Percentiles rank a stretch among this genome's conserved stretches.
These are phyloP conservation scores for Sphecodes monilicornis DNA, from an alignment of 2,888 invertebrate species.

Conservation along the genomic window DNA sequence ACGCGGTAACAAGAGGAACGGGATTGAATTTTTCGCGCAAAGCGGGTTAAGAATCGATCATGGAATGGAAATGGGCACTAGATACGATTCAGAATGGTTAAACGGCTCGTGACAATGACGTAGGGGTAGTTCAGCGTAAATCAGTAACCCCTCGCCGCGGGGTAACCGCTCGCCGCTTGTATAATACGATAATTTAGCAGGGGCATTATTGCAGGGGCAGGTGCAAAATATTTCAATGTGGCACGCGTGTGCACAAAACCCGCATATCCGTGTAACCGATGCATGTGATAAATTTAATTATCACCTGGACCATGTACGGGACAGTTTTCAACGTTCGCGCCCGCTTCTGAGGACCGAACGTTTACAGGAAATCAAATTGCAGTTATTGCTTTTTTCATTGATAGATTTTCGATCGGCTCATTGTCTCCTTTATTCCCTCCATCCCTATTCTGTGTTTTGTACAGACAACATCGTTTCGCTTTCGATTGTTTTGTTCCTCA, in stretches of 20 bases:
- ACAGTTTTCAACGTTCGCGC: background rate
- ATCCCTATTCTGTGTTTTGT: background rate
- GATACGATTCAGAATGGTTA: constrained; percentile 53
- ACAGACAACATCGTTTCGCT: background rate
- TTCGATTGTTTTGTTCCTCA: constrained; percentile 4
- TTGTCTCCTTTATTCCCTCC: constrained; percentile 12
- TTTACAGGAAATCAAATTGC: constrained; percentile 9
- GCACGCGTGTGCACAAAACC: constrained; percentile 29
- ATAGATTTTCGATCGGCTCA: background rate
- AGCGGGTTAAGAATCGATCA: constrained; percentile 33
- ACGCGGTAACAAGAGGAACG: background rate
- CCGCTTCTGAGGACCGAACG: background rate
- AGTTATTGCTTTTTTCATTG: background rate
- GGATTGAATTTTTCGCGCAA: constrained; percentile 16
- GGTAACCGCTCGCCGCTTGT: constrained; percentile 30
- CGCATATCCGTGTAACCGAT: constrained; percentile 62
- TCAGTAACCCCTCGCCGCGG: constrained; percentile 50
- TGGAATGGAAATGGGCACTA: constrained; percentile 33
- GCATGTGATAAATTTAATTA: constrained; percentile 74
- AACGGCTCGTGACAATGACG: constrained; percentile 72
- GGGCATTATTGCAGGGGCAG: constrained; percentile 69
- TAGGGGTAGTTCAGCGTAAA: constrained; percentile 69
- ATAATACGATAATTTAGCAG: constrained; percentile 72
- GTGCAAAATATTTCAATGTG: constrained; percentile 74
- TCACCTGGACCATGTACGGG: constrained; percentile 39